Evolutionary conservation across 2,888 invertebrate species (phyloP).

Genomic region (Mythimna pallens): DNA sequence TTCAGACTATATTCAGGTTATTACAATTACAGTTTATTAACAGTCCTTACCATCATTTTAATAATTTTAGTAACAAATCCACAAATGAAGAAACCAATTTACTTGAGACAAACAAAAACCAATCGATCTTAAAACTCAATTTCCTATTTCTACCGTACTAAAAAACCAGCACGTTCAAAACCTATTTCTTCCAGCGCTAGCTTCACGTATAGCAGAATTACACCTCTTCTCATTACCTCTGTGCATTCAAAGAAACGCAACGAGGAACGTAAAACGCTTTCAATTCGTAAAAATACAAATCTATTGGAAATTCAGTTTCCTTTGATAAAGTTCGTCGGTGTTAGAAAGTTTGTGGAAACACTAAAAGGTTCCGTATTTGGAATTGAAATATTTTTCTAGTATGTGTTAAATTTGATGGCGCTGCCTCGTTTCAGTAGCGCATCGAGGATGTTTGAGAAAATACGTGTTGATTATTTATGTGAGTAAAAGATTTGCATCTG

Average conservation of each 20-base stretch:
- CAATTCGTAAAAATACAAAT: conserved; percentile 62
- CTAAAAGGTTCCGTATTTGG: conserved; percentile 43
- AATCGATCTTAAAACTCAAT: background rate
- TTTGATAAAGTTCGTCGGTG: conserved; percentile 36
- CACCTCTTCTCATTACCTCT: conserved; percentile 54
- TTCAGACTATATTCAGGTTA: no score
- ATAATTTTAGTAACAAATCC: no score
- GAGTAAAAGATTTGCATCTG: no score
- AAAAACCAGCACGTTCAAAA: conserved; percentile 5
- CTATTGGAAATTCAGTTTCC: conserved; percentile 59
- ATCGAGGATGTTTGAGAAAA: no score
- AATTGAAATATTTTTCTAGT: conserved; percentile 5
- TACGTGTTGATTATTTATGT: no score
- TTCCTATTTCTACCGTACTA: background rate
- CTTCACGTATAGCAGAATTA: conserved; percentile 23
- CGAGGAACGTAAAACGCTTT: conserved; percentile 37
- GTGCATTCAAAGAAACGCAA: conserved; percentile 51
- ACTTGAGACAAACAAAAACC: background rate
- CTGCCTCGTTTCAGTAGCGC: no score
- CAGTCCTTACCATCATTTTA: no score
- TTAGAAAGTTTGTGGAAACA: conserved; percentile 16
- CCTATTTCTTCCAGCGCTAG: conserved; percentile 5
- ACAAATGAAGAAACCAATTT: no score
- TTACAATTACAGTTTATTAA: no score
- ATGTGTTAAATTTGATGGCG: background rate